Conservation (phyloP, 2,113 vertebrate species). For the Recurvirostra avosetta region DNA sequence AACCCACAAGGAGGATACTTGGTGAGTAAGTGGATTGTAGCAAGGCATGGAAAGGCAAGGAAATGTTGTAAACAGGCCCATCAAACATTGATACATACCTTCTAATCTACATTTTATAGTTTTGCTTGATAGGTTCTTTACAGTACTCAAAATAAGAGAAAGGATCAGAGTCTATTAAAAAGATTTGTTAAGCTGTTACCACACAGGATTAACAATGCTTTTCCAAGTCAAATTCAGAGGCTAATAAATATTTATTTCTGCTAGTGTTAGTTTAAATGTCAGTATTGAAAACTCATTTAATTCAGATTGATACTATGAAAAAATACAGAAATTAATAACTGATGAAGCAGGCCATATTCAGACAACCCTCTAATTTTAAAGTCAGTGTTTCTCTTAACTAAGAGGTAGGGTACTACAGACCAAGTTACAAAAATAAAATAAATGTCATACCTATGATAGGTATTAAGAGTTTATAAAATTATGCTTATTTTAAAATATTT, state of each 20-base stretch:
- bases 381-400: background rate
- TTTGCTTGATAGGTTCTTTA: background rate
- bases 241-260: slow-evolving; percentile 3
- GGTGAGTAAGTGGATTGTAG: background rate
- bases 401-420: background rate
- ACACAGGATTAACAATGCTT: background rate
- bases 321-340: background rate
- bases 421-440: background rate
- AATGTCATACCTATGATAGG: background rate
- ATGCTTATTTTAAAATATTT: slow-evolving; percentile 6
- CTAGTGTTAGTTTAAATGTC: background rate
- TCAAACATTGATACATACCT: background rate
- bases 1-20: background rate
- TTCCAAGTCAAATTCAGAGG: background rate
- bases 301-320: background rate
- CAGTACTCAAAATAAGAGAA: background rate
- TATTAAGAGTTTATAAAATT: background rate
- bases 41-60: background rate
- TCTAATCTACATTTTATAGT: background rate
- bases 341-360: background rate
- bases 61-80: background rate
- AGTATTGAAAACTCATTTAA: slow-evolving; percentile 1
- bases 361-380: background rate
- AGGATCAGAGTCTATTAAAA: background rate
- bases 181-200: background rate